A percentile compares a stretch with the other conserved stretches of the same genome.
Conservation (phyloP, 1,140 invertebrate genomes). For the Bradysia coprophila region DNA sequence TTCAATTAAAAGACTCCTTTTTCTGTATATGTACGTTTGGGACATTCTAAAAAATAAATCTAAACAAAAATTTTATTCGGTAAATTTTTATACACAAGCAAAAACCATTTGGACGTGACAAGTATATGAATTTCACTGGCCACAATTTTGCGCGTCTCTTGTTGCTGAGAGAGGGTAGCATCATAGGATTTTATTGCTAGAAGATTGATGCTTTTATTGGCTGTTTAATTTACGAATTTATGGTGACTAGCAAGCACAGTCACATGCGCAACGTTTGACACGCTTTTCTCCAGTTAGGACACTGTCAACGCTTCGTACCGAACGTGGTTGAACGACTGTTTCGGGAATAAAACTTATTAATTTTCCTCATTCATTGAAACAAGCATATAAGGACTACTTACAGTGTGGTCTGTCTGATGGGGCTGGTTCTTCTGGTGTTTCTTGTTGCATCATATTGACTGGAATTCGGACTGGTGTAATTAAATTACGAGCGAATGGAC, state of each 20-base stretch:
- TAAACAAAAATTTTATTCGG: too few relatives aligned
- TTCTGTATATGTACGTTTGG: too few relatives aligned
- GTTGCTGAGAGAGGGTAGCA: too few relatives aligned
- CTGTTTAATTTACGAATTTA: too few relatives aligned
- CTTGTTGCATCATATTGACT: slow-evolving; percentile 31
- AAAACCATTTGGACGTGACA: too few relatives aligned
- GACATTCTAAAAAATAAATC: too few relatives aligned
- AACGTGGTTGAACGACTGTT: slow-evolving; percentile 43
- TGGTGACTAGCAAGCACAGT: slow-evolving; percentile 31
- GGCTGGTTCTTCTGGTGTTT: slow-evolving; percentile 18
- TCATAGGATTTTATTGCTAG: too few relatives aligned
- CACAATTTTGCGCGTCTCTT: too few relatives aligned
- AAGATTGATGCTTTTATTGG: too few relatives aligned
- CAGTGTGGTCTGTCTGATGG: slow-evolving; percentile 36
- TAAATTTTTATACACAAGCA: too few relatives aligned
- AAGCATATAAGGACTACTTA: slow-evolving; percentile 21
- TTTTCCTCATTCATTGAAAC: not conserved
- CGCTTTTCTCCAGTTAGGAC: slow-evolving; percentile 27
- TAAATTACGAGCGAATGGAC: slow-evolving; percentile 26
- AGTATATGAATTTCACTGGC: too few relatives aligned
- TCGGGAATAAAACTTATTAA: slow-evolving; percentile 6
- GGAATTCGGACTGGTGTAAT: slow-evolving; percentile 29
- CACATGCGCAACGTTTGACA: slow-evolving; percentile 39
- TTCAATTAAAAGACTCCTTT: too few relatives aligned
- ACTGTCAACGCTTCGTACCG: slow-evolving; percentile 29